Evolutionary conservation across 2,888 invertebrate genomes (phyloP).

Genomic region (Drosophila leonis): DNA sequence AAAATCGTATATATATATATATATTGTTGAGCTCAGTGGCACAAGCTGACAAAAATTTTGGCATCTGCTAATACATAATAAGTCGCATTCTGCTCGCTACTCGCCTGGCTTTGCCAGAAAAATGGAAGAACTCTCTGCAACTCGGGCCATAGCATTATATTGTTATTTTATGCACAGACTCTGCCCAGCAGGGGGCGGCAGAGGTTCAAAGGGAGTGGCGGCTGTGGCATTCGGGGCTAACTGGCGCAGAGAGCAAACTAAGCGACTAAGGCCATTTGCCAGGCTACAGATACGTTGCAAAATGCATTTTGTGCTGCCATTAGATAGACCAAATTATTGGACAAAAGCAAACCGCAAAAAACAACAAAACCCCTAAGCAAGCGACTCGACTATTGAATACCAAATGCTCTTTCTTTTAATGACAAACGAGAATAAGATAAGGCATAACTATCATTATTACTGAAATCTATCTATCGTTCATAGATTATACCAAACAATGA

Average conservation of each 20-base stretch:
- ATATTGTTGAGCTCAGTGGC: slow-evolving; percentile 3
- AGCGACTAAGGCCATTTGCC: slow-evolving; percentile 79
- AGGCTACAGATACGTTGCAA: slow-evolving; percentile 76
- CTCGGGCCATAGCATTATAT: slow-evolving; percentile 70
- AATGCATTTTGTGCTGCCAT: slow-evolving; percentile 73
- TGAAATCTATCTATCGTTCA: too few relatives aligned
- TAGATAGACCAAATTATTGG: slow-evolving; percentile 79
- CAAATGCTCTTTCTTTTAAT: slow-evolving; percentile 29
- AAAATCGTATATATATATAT: not conserved
- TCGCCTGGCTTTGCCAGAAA: slow-evolving; percentile 26
- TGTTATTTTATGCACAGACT: slow-evolving; percentile 80
- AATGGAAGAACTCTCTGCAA: slow-evolving; percentile 42
- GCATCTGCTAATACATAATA: slow-evolving; percentile 66
- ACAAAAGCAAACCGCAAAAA: slow-evolving; percentile 71
- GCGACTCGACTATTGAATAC: slow-evolving; percentile 12
- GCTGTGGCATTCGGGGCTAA: slow-evolving; percentile 16
- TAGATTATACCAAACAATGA: not conserved
- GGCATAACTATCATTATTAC: not conserved
- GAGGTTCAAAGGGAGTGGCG: not conserved
- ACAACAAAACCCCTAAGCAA: slow-evolving; percentile 56
- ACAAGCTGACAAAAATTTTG: slow-evolving; percentile 54
- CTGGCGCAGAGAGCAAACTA: slow-evolving; percentile 39
- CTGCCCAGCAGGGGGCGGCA: not conserved
- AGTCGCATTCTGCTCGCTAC: slow-evolving; percentile 56
- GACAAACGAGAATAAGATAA: too few relatives aligned